Evolutionary conservation across 2,113 vertebrate species (phyloP).

Genomic region (Anolis sagrei): DNA sequence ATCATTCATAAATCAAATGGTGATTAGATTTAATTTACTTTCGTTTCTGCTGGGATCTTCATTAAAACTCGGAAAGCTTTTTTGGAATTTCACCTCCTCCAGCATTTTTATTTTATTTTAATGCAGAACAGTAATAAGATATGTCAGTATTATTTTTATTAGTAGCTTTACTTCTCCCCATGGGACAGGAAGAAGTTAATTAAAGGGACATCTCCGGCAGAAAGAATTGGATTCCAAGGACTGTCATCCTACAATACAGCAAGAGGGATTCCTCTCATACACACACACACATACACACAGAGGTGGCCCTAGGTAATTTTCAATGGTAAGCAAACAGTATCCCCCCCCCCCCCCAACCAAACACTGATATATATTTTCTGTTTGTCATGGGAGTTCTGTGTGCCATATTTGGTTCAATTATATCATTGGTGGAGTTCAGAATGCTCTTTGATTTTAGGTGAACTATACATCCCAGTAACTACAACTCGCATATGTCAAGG

Average conservation of each 20-base stretch:
- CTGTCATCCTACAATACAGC: not conserved
- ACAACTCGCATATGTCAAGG: too few relatives aligned
- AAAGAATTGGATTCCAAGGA: conserved; percentile 7
- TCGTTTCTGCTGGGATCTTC: not conserved
- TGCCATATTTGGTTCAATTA: too few relatives aligned
- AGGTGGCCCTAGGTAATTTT: too few relatives aligned
- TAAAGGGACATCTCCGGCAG: conserved; percentile 17
- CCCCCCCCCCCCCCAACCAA: too few relatives aligned
- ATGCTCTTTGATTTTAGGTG: too few relatives aligned
- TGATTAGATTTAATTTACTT: conserved; percentile 35
- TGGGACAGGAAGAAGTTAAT: conserved; percentile 16
- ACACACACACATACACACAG: too few relatives aligned
- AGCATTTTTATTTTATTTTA: conserved; percentile 26
- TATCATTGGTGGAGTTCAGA: too few relatives aligned
- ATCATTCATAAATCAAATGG: conserved; percentile 7
- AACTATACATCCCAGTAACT: too few relatives aligned
- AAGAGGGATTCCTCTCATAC: not conserved
- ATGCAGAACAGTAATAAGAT: conserved; percentile 6
- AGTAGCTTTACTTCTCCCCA: conserved; percentile 12
- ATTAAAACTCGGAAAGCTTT: conserved; percentile 18
- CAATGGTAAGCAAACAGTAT: too few relatives aligned
- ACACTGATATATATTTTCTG: too few relatives aligned
- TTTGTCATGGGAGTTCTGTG: too few relatives aligned
- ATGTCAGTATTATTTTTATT: conserved; percentile 20
- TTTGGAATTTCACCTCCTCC: conserved; percentile 14